Percentiles rank a stretch among this genome's conserved stretches.
phyloP scores from a whole-genome alignment of 2,888 invertebrate species.

The Limenitis camilla region DNA sequence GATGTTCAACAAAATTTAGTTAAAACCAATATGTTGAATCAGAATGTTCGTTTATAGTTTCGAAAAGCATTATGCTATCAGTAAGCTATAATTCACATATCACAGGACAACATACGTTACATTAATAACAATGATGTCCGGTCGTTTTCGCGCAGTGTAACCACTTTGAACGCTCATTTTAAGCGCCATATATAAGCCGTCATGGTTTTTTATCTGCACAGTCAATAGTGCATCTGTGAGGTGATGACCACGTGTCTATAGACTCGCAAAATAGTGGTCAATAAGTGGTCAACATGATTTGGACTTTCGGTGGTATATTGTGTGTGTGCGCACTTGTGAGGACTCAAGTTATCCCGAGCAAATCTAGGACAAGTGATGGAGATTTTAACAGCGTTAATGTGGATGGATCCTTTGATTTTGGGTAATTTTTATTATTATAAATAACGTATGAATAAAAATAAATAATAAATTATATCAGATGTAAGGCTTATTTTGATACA shows the following conservation, averaged over 20 bases:
- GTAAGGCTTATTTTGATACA: too few species aligned
- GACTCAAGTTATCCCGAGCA: conserved; percentile 65
- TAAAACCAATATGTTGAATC: too few species aligned
- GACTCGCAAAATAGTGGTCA: too few species aligned
- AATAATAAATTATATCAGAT: too few species aligned
- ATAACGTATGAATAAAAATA: too few species aligned
- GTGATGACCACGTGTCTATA: conserved; percentile 31
- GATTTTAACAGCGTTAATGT: conserved; percentile 79
- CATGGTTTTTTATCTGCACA: conserved; percentile 63
- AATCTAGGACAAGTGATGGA: conserved; percentile 66
- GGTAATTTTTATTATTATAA: conserved; percentile 51
- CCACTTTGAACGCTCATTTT: conserved; percentile 57
- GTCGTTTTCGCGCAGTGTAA: conserved; percentile 63
- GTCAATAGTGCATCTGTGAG: conserved; percentile 34
- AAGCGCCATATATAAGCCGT: conserved; percentile 65
- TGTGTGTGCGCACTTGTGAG: conserved; percentile 54
- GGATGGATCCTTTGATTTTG: conserved; percentile 85
- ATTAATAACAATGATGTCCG: conserved; percentile 72
- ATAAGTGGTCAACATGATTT: conserved; percentile 45
- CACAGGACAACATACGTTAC: conserved; percentile 31
- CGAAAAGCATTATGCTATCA: too few species aligned
- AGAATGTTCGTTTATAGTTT: too few species aligned
- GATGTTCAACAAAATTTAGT: too few species aligned
- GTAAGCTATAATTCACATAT: background rate
- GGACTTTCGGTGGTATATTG: conserved; percentile 52